These are phyloP conservation scores for Rhopalosiphum padi DNA, from an alignment of 1,140 invertebrate species.

Conservation along the genomic window DNA sequence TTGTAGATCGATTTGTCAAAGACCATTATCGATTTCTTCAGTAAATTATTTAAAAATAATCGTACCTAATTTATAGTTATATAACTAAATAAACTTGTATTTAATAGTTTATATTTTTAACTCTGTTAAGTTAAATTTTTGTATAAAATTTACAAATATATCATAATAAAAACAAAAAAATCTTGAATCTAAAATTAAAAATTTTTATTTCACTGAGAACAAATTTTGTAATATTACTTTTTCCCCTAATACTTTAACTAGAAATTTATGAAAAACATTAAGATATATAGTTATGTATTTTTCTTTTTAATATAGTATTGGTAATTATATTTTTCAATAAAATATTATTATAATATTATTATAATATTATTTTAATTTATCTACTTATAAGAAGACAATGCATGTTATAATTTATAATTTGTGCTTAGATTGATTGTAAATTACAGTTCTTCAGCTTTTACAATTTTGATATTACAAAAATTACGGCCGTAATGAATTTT, in stretches of 20 bases:
- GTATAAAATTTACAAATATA: no score
- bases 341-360: background rate
- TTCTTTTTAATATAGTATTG: background rate
- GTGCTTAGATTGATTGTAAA: background rate
- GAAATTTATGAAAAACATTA: background rate
- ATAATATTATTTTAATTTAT: no score
- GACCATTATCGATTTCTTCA: background rate
- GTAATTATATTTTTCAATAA: background rate
- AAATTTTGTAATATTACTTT: background rate
- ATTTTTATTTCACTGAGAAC: background rate
- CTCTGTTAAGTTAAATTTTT: no score
- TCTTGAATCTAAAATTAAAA: background rate
- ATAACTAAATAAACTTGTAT: background rate
- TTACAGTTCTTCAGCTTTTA: background rate
- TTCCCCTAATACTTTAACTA: background rate
- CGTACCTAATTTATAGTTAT: background rate
- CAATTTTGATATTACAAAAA: background rate
- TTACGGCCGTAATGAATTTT: background rate
- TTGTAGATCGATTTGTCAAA: background rate
- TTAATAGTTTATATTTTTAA: background rate
- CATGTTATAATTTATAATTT: background rate
- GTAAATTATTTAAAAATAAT: background rate
- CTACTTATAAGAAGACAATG: background rate
- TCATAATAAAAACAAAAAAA: background rate
- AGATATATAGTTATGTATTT: background rate